These are phyloP conservation scores for Drosophila orena DNA, from an alignment of 1,140 invertebrate species.

Conservation along the genomic window DNA sequence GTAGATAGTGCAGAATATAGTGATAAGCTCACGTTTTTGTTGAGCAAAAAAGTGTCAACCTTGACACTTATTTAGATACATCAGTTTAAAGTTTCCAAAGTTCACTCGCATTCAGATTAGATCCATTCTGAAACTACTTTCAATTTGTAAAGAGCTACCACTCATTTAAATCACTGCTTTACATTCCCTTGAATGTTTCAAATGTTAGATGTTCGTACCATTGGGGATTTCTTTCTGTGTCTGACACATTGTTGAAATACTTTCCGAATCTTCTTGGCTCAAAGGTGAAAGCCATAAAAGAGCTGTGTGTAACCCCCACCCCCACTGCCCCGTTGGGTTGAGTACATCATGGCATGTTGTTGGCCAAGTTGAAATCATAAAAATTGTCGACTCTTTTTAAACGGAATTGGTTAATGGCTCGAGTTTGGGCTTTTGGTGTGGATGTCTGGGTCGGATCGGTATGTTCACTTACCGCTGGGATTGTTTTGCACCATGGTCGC, in stretches of 20 bases:
- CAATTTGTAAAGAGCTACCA: no score
- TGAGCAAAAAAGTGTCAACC: no score
- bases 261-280: constrained; percentile 37
- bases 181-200: no score
- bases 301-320: constrained; percentile 9
- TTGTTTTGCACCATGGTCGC: constrained; percentile 95
- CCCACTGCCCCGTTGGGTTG: constrained; percentile 12
- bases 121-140: no score
- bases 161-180: no score
- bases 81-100: no score
- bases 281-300: constrained; percentile 73
- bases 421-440: neutral
- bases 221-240: neutral
- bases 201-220: no score
- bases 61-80: no score
- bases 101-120: no score
- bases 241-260: constrained; percentile 47
- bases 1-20: no score
- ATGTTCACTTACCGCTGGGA: constrained; percentile 84
- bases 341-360: constrained; percentile 8
- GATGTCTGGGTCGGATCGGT: neutral
- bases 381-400: constrained; percentile 53
- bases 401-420: constrained; percentile 68
- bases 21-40: no score
- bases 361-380: constrained; percentile 37